Percentiles rank a stretch among this genome's conserved stretches.
These are phyloP conservation scores for Mobula birostris DNA, from an alignment of 2,113 vertebrate genomes.

Conservation along the genomic window DNA sequence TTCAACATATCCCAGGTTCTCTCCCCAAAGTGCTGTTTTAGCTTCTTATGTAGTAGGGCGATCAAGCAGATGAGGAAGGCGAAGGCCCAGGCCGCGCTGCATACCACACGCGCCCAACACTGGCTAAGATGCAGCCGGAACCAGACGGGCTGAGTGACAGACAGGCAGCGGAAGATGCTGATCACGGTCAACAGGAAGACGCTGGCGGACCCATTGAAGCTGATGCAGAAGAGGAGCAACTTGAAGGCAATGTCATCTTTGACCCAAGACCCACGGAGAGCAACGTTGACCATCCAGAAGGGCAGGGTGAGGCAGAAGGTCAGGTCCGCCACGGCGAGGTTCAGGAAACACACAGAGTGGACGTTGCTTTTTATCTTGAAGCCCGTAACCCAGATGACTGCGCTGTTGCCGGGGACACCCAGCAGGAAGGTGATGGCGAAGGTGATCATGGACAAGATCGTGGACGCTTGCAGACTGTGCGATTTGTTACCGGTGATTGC, in stretches of 20 bases:
- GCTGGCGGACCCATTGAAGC: constrained; percentile 94
- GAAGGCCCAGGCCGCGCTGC: constrained; percentile 62
- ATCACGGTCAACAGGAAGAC: constrained; percentile 84
- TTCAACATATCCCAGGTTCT: constrained; percentile 49
- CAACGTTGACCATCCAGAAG: constrained; percentile 80
- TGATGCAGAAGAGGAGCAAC: constrained; percentile 74
- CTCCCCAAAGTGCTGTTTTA: constrained; percentile 55
- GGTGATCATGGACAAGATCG: too few relatives aligned
- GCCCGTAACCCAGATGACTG: constrained; percentile 84
- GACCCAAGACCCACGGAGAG: constrained; percentile 81
- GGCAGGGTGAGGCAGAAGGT: constrained; percentile 87
- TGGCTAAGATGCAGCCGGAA: constrained; percentile 61
- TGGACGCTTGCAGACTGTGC: too few relatives aligned
- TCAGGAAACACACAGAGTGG: constrained; percentile 82
- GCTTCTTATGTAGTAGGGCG: constrained; percentile 62
- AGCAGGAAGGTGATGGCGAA: constrained; percentile 42
- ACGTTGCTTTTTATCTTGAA: constrained; percentile 83
- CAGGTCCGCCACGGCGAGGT: constrained; percentile 86
- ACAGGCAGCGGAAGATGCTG: constrained; percentile 80
- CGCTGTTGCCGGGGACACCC: constrained; percentile 81
- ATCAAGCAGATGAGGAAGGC: constrained; percentile 60
- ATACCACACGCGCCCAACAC: constrained; percentile 54
- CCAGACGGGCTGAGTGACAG: constrained; percentile 66
- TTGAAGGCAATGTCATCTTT: constrained; percentile 56
- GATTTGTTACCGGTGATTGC: too few relatives aligned